Evolutionary conservation across 92 coral and sea anemone species (phyloP).

Genomic region (Epizoanthus stellaris): DNA sequence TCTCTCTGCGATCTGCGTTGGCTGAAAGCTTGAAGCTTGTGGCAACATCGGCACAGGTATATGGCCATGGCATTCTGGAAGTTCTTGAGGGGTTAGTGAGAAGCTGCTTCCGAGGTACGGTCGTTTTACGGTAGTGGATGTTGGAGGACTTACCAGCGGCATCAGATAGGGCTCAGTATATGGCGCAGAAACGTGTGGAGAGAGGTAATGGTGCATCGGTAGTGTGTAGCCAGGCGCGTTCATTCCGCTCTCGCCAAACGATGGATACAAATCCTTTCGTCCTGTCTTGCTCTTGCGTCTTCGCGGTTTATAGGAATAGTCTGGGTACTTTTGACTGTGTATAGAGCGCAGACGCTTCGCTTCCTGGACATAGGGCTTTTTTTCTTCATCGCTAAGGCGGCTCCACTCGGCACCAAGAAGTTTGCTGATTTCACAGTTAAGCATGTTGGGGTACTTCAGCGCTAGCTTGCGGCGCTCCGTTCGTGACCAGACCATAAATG

Average conservation of each 20-base stretch:
- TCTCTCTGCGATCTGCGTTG: conserved; percentile 69
- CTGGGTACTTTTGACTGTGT: conserved; percentile 93
- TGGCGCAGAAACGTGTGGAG: conserved; percentile 83
- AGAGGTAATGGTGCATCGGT: conserved; percentile 84
- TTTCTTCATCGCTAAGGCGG: conserved; percentile 88
- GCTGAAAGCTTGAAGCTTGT: conserved; percentile 72
- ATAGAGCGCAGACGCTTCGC: conserved; percentile 88
- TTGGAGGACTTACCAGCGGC: conserved; percentile 72
- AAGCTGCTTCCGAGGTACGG: conserved; percentile 61
- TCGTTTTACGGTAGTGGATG: conserved; percentile 62
- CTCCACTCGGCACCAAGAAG: conserved; percentile 95
- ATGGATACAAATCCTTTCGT: conserved; percentile 74
- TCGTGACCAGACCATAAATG: conserved; percentile 94
- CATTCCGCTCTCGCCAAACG: conserved; percentile 74
- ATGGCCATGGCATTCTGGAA: conserved; percentile 73
- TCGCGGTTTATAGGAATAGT: conserved; percentile 89
- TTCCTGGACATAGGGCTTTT: conserved; percentile 84
- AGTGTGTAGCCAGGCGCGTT: conserved; percentile 72
- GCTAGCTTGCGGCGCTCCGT: conserved; percentile 91
- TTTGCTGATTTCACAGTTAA: conserved; percentile 93
- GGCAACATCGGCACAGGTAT: conserved; percentile 75
- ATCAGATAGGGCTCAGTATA: conserved; percentile 81
- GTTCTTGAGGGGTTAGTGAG: conserved; percentile 50
- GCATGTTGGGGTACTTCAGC: conserved; percentile 93
- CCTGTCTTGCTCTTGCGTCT: conserved; percentile 77